phyloP scores from a whole-genome alignment of 2,113 vertebrate genomes.

The Lipotes vexillifer region DNA sequence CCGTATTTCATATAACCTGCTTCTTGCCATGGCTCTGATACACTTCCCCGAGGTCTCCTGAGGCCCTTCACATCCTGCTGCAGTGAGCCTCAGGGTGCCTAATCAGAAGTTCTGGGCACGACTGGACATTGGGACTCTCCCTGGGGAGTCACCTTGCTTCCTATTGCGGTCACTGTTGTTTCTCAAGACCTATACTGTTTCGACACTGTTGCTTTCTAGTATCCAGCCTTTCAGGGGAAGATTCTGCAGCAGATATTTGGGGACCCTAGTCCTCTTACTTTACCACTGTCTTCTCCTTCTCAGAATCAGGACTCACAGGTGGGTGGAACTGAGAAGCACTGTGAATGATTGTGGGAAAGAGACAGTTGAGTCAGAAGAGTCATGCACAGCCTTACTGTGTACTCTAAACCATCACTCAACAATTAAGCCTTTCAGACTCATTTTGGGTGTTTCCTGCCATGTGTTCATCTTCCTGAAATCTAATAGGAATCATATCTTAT shows the following conservation, averaged over 20 bases:
- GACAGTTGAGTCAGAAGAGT: not conserved
- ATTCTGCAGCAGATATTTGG: not conserved
- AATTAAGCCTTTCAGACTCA: not conserved
- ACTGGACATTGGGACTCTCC: not conserved
- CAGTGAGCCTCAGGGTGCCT: too few species aligned
- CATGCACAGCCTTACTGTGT: not conserved
- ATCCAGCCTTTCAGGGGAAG: not conserved
- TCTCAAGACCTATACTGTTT: not conserved
- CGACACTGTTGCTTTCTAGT: not conserved
- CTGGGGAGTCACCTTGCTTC: not conserved
- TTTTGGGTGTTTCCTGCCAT: not conserved
- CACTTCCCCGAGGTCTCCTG: not conserved
- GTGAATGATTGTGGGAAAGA: not conserved
- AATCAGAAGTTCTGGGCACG: rapidly evolving
- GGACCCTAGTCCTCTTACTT: not conserved
- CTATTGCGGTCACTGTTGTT: not conserved
- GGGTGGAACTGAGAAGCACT: not conserved
- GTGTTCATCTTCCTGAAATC: not conserved
- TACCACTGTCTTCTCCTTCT: not conserved
- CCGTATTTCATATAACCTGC: too few species aligned
- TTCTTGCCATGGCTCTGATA: not conserved
- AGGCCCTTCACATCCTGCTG: too few species aligned
- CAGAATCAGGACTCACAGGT: not conserved
- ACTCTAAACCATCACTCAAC: not conserved
- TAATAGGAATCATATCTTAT: not conserved